Conservation (phyloP, 2,888 invertebrate genomes). For the Gibbula magus region DNA sequence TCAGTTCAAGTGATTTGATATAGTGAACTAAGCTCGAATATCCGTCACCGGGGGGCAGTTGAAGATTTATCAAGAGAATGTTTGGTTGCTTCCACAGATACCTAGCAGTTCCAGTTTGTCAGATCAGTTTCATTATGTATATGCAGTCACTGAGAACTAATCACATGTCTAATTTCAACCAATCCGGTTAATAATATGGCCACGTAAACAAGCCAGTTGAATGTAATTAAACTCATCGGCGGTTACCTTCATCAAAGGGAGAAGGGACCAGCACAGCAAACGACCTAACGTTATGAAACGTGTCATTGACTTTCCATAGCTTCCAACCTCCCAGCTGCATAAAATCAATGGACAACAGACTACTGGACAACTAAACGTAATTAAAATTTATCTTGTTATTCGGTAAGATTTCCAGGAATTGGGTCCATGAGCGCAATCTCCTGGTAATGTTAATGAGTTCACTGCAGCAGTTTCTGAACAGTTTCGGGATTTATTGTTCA, state of each 20-base stretch:
- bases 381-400: constrained; percentile 10
- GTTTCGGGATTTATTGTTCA: too few relatives aligned
- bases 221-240: constrained; percentile 1
- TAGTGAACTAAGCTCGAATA: too few relatives aligned
- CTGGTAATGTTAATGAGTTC: too few relatives aligned
- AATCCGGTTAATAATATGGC: constrained; percentile 19
- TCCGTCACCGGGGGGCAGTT: too few relatives aligned
- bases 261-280: neutral
- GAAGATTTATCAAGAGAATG: neutral
- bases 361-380: constrained; percentile 9
- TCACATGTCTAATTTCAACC: constrained; percentile 22
- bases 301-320: constrained; percentile 12
- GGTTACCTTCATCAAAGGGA: neutral
- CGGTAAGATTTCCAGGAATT: neutral
- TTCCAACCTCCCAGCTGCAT: neutral
- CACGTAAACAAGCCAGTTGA: constrained; percentile 18
- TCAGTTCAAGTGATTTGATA: too few relatives aligned
- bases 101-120: neutral
- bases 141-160: constrained; percentile 6
- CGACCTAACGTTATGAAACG: constrained; percentile 17
- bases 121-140: neutral
- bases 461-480: too few relatives aligned
- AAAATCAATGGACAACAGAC: neutral
- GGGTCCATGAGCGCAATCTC: neutral
- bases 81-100: neutral